phyloP scores from a whole-genome alignment of 1,140 invertebrate genomes.

The Cyclargus thomasi region DNA sequence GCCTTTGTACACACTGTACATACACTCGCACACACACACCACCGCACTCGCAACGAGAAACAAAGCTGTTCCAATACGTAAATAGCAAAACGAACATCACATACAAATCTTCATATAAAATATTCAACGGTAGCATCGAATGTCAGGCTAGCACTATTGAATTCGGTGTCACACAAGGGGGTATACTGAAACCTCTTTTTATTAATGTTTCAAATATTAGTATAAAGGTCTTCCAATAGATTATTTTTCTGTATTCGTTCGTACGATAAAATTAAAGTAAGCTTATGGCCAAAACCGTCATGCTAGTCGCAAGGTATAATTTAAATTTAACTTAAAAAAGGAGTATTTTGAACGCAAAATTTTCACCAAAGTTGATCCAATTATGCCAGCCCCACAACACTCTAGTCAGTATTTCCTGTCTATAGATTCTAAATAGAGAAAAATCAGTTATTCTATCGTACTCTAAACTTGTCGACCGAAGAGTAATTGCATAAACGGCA shows the following conservation, averaged over 20 bases:
- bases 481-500: constrained; percentile 41
- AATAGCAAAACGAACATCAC: constrained; percentile 21
- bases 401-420: background rate
- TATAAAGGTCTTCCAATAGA: too few relatives aligned
- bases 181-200: background rate
- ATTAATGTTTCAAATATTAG: too few relatives aligned
- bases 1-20: constrained; percentile 16
- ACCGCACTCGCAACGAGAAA: constrained; percentile 27
- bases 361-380: too few relatives aligned
- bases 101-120: constrained; percentile 19
- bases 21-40: constrained; percentile 28
- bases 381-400: background rate
- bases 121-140: background rate
- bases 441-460: constrained; percentile 48
- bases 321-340: too few relatives aligned
- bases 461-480: constrained; percentile 32
- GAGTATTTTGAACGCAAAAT: too few relatives aligned
- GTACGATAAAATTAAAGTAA: too few relatives aligned
- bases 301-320: too few relatives aligned
- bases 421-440: constrained; percentile 11
- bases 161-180: background rate
- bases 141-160: background rate
- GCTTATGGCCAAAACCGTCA: too few relatives aligned
- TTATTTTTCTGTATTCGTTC: too few relatives aligned
- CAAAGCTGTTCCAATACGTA: constrained; percentile 28